Evolutionary conservation across 1,140 invertebrate genomes (phyloP), one percentile per base, ranked within the genome.

Genomic region (Bilobella aurantiaca): DNA sequence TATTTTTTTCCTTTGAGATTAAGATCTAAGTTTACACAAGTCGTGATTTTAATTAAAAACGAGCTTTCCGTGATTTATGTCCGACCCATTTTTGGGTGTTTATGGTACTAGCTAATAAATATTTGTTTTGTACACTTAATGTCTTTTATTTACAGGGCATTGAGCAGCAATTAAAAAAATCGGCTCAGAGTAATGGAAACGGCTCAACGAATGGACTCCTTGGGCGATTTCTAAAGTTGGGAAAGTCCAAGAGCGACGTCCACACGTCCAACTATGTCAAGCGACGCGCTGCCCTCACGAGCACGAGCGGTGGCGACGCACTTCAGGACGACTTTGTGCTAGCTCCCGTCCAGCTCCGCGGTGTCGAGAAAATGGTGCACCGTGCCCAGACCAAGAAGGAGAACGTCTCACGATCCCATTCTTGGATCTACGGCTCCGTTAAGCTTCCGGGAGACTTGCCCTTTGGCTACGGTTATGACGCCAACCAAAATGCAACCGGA

Each of bases 381-480:
- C 69, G 68, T 28, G 62, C 34, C 18, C 66, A 58, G 47, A 28
- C 47, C 18, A 68, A 68, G 49, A 68, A 68, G 37, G 65, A 70
- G 2, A 60, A 67, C 61, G 68, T 73, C 23, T 66, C 63, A 21
- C 57, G 67, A 14, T 69, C 68, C 23, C 71, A 73, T 53, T 73
- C 71, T 3, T 73, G 71, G 71, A 73, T 73, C 42, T 73, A 69
- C 37, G 71, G 71, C 23, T 62, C 60, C 21, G 69, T 70, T 57
- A 70, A 73, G 29, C 30, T 70, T 3, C 58, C 71, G n/a, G 65
- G 61, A 23, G 70, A 72, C 37, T 29, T 72, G 28, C 68, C 68
- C 37, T 68, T 66, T 63, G 65, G 68, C 28, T 69, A 70, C 58
- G 69, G 63, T 23, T 63, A 67, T 58, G 34, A 42, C 34, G 34